phyloP scores from a whole-genome alignment of 2,888 invertebrate genomes.

The Agrilus cyanescens region DNA sequence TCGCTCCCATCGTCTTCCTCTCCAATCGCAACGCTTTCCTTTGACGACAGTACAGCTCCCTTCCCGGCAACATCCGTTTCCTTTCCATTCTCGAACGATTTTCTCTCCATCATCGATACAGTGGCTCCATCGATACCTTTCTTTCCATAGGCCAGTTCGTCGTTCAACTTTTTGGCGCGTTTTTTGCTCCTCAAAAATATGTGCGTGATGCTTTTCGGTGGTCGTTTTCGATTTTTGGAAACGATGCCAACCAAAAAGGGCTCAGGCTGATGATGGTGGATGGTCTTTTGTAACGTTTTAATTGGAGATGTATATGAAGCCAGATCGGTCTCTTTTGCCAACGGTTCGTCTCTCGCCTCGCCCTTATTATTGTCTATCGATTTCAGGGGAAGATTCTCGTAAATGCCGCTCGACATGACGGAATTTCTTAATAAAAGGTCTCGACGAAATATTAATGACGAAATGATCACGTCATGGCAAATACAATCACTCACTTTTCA shows the following conservation, averaged over 20 bases:
- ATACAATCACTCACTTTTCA: too few species aligned
- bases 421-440: too few species aligned
- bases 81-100: background rate
- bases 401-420: conserved; percentile 24
- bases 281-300: conserved; percentile 22
- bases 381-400: conserved; percentile 30
- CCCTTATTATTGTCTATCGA: conserved; percentile 20
- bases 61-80: conserved; percentile 6
- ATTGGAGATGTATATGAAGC: conserved; percentile 14
- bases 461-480: too few species aligned
- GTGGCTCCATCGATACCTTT: background rate
- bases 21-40: conserved; percentile 10
- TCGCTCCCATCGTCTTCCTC: conserved; percentile 13
- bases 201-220: conserved; percentile 25
- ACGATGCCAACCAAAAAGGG: conserved; percentile 16
- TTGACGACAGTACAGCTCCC: conserved; percentile 14
- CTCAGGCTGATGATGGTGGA: too few species aligned
- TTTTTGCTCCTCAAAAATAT: conserved; percentile 13
- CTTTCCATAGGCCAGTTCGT: background rate
- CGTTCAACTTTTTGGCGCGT: conserved; percentile 5
- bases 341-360: conserved; percentile 10
- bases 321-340: conserved; percentile 13
- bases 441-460: too few species aligned
- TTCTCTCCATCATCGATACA: background rate
- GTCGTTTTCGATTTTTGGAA: conserved; percentile 22